Percentiles rank a stretch among this genome's conserved stretches.
Evolutionary conservation across 1,140 invertebrate genomes (phyloP).

Genomic region (Ips typographus): DNA sequence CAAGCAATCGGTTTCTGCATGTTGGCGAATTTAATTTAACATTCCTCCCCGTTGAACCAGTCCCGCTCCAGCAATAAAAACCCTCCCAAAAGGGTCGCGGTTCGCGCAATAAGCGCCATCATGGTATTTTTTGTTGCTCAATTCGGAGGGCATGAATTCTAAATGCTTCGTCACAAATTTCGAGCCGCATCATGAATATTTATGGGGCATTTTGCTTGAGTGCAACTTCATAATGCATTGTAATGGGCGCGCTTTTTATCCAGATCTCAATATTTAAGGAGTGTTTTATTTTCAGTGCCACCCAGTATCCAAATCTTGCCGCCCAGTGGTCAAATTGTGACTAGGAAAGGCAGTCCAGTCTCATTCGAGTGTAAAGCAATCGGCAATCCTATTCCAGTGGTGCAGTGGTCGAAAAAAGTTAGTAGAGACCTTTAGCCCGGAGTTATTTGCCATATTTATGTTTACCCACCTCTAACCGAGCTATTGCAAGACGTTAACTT

Average conservation of each 20-base stretch:
- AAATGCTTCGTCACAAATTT: slow-evolving; percentile 26
- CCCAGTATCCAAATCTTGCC: slow-evolving; percentile 50
- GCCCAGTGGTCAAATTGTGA: slow-evolving; percentile 47
- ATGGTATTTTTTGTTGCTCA: slow-evolving; percentile 23
- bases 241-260: not conserved
- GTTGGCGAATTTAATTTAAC: too few relatives aligned
- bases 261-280: not conserved
- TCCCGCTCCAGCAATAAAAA: too few relatives aligned
- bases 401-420: slow-evolving; percentile 58
- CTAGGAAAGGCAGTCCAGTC: slow-evolving; percentile 55
- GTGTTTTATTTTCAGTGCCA: slow-evolving; percentile 47
- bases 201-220: slow-evolving; percentile 17
- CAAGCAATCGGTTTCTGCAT: too few relatives aligned
- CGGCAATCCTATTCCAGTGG: slow-evolving; percentile 57
- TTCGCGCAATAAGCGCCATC: slow-evolving; percentile 14
- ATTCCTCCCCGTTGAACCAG: too few relatives aligned
- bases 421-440: slow-evolving; percentile 10
- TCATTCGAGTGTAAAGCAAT: slow-evolving; percentile 55
- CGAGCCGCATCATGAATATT: slow-evolving; percentile 20
- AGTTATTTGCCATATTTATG: too few relatives aligned
- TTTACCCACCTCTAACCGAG: too few relatives aligned
- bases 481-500: too few relatives aligned
- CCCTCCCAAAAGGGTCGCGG: slow-evolving; percentile 4
- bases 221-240: slow-evolving; percentile 15
- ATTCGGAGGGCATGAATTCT: slow-evolving; percentile 28